Conservation (phyloP, 2,797 vertebrate genomes). For the Cacajao melanocephalus region DNA sequence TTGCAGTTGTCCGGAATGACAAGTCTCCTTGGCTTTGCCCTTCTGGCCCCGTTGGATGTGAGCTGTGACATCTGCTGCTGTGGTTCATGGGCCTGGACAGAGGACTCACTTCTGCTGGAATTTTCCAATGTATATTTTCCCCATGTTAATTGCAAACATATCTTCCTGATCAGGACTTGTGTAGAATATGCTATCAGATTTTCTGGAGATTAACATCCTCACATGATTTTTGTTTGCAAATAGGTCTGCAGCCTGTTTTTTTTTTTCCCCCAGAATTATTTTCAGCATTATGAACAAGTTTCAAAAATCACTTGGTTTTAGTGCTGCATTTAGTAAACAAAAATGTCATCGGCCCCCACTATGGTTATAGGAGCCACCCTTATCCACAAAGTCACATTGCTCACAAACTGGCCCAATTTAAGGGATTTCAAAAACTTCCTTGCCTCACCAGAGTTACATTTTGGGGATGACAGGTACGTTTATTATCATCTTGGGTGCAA, state of each 20-base stretch:
- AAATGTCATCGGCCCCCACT: neutral
- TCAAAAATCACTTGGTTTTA: constrained; percentile 16
- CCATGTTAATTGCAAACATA: neutral
- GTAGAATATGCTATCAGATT: neutral
- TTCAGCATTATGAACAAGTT: constrained; percentile 23
- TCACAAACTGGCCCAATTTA: neutral
- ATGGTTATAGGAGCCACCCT: neutral
- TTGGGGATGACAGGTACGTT: neutral
- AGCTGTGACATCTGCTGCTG: neutral
- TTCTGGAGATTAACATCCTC: neutral
- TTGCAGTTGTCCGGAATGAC: neutral
- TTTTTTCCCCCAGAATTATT: neutral
- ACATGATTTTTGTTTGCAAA: constrained; percentile 12
- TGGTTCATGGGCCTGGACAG: neutral
- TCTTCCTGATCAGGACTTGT: neutral
- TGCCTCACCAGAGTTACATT: neutral
- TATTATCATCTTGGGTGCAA: neutral
- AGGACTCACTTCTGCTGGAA: neutral
- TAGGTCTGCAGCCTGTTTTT: neutral
- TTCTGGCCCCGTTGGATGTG: neutral
- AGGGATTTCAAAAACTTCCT: neutral
- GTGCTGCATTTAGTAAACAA: constrained; percentile 12
- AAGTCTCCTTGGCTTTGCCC: neutral
- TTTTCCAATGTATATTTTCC: neutral
- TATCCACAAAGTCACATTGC: neutral